Evolutionary conservation across 2,113 vertebrate species (phyloP), one percentile per base, ranked within the genome.

Genomic region (Onychostoma macrolepis): DNA sequence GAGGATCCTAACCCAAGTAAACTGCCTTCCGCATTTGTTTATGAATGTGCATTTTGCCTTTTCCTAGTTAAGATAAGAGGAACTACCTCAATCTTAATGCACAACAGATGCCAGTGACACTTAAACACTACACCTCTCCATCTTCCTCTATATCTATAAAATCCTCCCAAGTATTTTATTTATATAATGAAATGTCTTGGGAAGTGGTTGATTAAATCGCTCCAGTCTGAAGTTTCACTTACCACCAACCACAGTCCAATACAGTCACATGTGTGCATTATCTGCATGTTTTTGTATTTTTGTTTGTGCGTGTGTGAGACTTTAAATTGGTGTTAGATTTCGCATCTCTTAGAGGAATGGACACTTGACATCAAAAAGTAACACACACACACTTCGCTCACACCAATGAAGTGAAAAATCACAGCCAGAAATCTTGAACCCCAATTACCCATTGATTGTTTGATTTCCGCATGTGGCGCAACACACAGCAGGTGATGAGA

Each of bases 271-370:
- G 45, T 19, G 24, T n/a, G 67, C 43, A 72, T 38, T 71, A 24
- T 65, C 78, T 87, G 78, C 75, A 79, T 82, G 33, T 86, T 84
- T 76, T 79, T 56, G 63, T 48, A 50, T 13, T 69, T 72, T 84
- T 53, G 38, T 30, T 67, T 82, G 15, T 67, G 38, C 41, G 58
- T 17, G 78, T 26, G 10, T 36, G 53, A 87, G 67, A 86, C 90
- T 78, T 28, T 76, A 93, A 28, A 67, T 63, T 53, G 69, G 89
- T 93, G 92, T 89, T 88, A 85, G 85, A 94, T 94, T 92, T 92
- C 85, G 89, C 92, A 89, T 91, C 38, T 77, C 45, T 30, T 65
- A 48, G 83, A 63, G 87, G 89, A 91, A 89, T 89, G 72, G 61
- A 4, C 85, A 80, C 67, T 81, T 56, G 45, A 56, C 67, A 53